phyloP scores from a whole-genome alignment of 2,113 vertebrate species.

The Lipotes vexillifer region DNA sequence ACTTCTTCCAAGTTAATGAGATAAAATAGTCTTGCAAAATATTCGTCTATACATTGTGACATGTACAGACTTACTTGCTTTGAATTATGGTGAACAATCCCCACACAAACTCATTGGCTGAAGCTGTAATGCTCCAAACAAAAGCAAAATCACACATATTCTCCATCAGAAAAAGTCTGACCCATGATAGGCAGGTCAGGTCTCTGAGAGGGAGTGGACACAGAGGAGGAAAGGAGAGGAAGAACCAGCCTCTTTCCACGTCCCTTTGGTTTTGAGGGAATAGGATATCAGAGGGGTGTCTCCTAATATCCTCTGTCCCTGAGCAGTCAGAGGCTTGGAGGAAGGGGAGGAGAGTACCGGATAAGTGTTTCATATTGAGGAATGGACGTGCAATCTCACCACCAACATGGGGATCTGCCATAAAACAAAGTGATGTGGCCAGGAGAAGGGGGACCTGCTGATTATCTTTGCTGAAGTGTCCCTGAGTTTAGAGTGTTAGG shows the following conservation, averaged over 20 bases:
- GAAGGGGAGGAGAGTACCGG: neutral
- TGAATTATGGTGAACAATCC: neutral
- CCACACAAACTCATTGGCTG: neutral
- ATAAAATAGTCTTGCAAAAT: neutral
- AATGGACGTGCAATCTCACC: neutral
- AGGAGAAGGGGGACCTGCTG: neutral
- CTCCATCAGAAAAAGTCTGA: neutral
- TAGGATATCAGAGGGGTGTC: neutral
- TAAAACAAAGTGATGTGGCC: neutral
- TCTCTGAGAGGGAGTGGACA: neutral
- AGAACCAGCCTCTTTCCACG: neutral
- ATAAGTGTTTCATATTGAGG: neutral
- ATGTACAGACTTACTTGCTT: neutral
- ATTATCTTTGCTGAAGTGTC: neutral
- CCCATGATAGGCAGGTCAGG: accelerated
- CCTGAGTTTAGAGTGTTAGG: neutral
- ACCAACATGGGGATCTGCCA: neutral
- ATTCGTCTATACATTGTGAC: neutral
- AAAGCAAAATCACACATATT: neutral
- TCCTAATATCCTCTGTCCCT: neutral
- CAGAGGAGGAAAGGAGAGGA: neutral
- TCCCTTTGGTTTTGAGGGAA: neutral
- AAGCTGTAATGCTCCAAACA: neutral
- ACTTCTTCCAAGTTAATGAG: neutral
- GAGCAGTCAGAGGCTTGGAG: neutral